phyloP scores from a whole-genome alignment of 35 echinoderm and acorn worm species.

The Ophioderma brevispina region DNA sequence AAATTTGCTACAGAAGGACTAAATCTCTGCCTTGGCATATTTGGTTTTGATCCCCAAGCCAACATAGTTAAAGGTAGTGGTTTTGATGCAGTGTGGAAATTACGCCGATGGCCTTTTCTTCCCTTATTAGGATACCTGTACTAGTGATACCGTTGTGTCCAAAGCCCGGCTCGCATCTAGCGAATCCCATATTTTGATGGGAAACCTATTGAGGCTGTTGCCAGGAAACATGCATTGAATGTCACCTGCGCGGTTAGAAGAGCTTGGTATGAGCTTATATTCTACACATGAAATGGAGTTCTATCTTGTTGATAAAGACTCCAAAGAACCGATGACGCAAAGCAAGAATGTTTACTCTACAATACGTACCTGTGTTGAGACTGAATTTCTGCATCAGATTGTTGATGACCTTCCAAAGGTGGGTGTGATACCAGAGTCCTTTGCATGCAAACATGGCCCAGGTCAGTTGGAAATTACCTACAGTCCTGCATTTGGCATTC shows the following conservation, averaged over 20 bases:
- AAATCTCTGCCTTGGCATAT: background rate
- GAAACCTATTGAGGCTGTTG: background rate
- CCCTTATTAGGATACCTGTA: conserved; percentile 76
- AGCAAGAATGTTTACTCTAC: conserved; percentile 44
- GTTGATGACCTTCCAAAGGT: conserved; percentile 3
- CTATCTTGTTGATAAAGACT: conserved; percentile 59
- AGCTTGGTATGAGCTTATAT: conserved; percentile 38
- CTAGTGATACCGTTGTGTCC: conserved; percentile 56
- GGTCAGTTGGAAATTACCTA: conserved; percentile 71
- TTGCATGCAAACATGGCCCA: conserved; percentile 40
- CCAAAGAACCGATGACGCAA: conserved; percentile 50
- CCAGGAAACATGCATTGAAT: conserved; percentile 52
- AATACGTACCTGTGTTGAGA: conserved; percentile 45
- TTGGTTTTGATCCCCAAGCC: background rate
- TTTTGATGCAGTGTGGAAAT: background rate
- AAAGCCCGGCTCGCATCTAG: conserved; percentile 40
- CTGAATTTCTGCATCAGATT: conserved; percentile 50
- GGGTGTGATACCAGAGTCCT: conserved; percentile 51
- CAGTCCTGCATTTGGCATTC: conserved; percentile 66
- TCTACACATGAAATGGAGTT: conserved; percentile 78
- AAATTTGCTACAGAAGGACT: too few species aligned
- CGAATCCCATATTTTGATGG: conserved; percentile 16
- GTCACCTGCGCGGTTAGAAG: conserved; percentile 36
- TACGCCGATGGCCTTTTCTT: conserved; percentile 42
- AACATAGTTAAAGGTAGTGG: background rate